Base-by-base conservation (phyloP, 92 coral and sea anemone species). In the Actinostola sp. region DNA sequence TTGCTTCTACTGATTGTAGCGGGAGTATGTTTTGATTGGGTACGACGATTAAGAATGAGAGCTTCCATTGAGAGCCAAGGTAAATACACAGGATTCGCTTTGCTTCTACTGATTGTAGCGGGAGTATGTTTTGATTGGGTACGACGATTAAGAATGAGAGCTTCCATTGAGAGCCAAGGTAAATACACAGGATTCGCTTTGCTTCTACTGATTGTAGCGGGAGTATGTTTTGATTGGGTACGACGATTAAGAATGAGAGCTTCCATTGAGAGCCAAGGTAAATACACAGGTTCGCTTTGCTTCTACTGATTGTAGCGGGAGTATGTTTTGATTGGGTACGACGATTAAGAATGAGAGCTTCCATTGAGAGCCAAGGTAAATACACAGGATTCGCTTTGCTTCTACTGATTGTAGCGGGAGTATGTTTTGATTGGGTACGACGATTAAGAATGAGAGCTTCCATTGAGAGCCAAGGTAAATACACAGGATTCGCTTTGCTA, bases 71-170 rank as follows among this genome's bases (percentile, higher is more conserved):
- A 20, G 13, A 64, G 55, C 28, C 16, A 79, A 73, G 78, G 89
- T 85, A 43, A 69, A 28, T 76, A 59, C 80, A 79, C 88, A 13
- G n/a, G 57, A 50, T 44, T 48, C 3, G 2, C 21, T 2, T 39
- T 82, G 15, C 58, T 74, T 24, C n/a, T 71, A 33, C 45, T 75
- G 8, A 19, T 76, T 7, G 10, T 60, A 13, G 51, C 35, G 30
- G 86, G 88, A 12, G 68, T 86, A 11, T 15, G 46, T 10, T 86
- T 70, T 56, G 87, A 81, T 23, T 57, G 60, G 24, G 31, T 69
- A 36, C 77, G 91, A 55, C 15, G 83, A 38, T 29, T 73, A 31
- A 68, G 87, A 67, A 16, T 41, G 3, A 15, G 31, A 19, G 0
- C 31, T 42, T 26, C 3, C 14, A 20, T 23, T 64, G 20, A 20